Evolutionary conservation across 1,140 invertebrate genomes (phyloP).

Genomic region (Drepana arcuata): DNA sequence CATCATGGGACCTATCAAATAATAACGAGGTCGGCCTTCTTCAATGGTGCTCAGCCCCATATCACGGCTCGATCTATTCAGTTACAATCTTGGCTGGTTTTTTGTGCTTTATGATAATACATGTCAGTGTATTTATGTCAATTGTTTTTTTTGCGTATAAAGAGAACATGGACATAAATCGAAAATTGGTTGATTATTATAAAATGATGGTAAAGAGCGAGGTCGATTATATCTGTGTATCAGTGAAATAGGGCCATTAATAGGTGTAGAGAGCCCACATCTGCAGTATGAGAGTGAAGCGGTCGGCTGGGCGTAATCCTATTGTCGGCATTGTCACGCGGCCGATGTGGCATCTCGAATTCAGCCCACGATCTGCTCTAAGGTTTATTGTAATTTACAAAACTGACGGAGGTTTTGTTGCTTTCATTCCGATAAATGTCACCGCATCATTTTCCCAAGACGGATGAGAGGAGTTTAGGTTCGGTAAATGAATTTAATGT

Average conservation of each 20-base stretch:
- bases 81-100: conserved; percentile 34
- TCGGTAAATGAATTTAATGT: conserved; percentile 10
- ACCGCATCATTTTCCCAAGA: conserved; percentile 18
- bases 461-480: conserved; percentile 18
- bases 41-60: conserved; percentile 26
- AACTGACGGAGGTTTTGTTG: conserved; percentile 53
- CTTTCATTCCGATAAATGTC: conserved; percentile 34
- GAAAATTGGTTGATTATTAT: background rate
- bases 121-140: conserved; percentile 26
- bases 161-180: too few species aligned
- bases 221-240: conserved; percentile 27
- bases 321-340: conserved; percentile 51
- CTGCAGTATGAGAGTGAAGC: conserved; percentile 26
- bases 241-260: conserved; percentile 38
- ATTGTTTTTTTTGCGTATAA: conserved; percentile 27
- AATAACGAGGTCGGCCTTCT: conserved; percentile 55
- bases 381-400: conserved; percentile 68
- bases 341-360: conserved; percentile 46
- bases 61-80: conserved; percentile 39
- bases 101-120: conserved; percentile 44
- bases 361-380: conserved; percentile 48
- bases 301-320: conserved; percentile 36
- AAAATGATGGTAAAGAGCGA: conserved; percentile 6
- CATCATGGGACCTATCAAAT: conserved; percentile 60
- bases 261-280: conserved; percentile 36